Percentiles rank a stretch among this genome's conserved stretches.
phyloP scores from a whole-genome alignment of 1,140 invertebrate species.

The Spodoptera frugiperda region DNA sequence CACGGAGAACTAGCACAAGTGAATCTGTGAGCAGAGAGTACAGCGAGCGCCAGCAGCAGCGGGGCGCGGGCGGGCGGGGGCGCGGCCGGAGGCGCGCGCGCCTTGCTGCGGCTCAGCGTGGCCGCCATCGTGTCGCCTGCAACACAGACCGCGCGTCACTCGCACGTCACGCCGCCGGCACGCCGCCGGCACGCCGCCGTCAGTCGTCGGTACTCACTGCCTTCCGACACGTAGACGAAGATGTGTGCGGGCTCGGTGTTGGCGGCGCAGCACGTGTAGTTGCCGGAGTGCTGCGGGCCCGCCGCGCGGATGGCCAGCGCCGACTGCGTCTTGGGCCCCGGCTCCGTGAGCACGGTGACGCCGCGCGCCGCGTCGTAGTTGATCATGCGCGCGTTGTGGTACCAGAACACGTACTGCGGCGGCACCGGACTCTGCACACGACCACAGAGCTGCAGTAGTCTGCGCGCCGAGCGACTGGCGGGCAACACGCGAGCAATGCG shows the following conservation, averaged over 20 bases:
- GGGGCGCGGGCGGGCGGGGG: not conserved
- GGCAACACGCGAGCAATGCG: constrained; percentile 51
- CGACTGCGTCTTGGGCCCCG: constrained; percentile 93
- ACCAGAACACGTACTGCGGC: constrained; percentile 96
- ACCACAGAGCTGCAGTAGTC: not conserved
- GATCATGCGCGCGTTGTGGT: constrained; percentile 96
- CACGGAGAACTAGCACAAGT: too few species aligned
- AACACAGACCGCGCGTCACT: not conserved
- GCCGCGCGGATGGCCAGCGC: constrained; percentile 93
- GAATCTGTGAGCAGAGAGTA: too few species aligned
- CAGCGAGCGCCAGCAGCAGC: not conserved
- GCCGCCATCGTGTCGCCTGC: constrained; percentile 80
- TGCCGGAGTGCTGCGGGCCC: constrained; percentile 93
- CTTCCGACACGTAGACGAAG: constrained; percentile 95
- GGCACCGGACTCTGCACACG: constrained; percentile 92
- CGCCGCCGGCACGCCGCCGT: not conserved
- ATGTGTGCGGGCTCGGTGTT: constrained; percentile 95
- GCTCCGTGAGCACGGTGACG: constrained; percentile 93
- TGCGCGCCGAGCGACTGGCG: not conserved
- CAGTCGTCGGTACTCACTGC: constrained; percentile 84
- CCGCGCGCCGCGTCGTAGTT: constrained; percentile 94
- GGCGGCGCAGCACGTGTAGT: constrained; percentile 95
- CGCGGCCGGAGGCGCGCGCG: constrained; percentile 35
- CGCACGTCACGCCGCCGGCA: not conserved
- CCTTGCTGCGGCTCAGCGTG: constrained; percentile 65